Evolutionary conservation across 2,888 invertebrate genomes (phyloP), one percentile per base, ranked within the genome.

Genomic region (Alcis repandata): DNA sequence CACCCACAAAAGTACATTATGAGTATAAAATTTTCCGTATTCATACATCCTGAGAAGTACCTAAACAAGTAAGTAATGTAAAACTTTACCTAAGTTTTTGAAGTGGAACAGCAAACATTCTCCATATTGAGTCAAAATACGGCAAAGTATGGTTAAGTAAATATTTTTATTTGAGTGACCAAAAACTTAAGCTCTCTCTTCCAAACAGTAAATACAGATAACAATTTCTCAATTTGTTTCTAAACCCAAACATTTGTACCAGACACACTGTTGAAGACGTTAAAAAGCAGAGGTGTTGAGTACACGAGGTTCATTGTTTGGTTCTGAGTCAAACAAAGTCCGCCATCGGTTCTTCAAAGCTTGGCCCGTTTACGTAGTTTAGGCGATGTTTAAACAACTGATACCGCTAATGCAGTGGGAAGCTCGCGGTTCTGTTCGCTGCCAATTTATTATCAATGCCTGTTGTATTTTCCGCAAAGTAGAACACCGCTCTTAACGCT

Each of bases 211-310:
- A 82, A 83, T 78, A 79, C 60, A 75, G 78, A 79, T 80, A 81
- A 80, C 74, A 77, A 80, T 83, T 83, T 86, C 83, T 82, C 81
- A 85, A 84, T 84, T 86, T 81, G 82, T 82, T 82, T 77, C 74
- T 61, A 76, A 83, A 77, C 63, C 79, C 78, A 82, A 82, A 84
- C 82, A 83, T 77, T 72, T 72, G 73, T 54, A 76, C 77, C 83
- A 83, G 84, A 79, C 83, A 78, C 72, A 80, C 82, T 78, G 85
- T 79, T 75, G 79, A 85, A 86, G 85, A 87, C 77, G 85, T 87
- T 89, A 86, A 89, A 90, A 88, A 86, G 82, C 78, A 75, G 78
- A 89, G 86, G 90, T 90, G 90, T 87, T 85, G 87, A 91, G 80
- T 84, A 79, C 78, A 85, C 80, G 82, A 79, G 81, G 85, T 77